These are phyloP conservation scores for Acipenser transmontanus DNA, from an alignment of 2,797 vertebrate species.

Conservation along the genomic window DNA sequence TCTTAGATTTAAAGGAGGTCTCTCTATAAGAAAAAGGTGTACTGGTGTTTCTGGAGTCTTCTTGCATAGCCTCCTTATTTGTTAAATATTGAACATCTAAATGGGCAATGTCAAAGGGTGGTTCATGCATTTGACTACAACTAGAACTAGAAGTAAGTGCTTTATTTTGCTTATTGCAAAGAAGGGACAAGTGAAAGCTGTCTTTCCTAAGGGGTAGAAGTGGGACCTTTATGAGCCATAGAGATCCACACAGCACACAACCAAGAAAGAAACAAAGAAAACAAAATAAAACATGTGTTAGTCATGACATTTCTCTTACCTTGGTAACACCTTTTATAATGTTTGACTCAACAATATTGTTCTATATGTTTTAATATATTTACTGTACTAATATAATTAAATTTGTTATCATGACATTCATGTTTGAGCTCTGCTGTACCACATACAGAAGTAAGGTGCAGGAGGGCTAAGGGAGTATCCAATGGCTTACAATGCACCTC, in stretches of 20 bases:
- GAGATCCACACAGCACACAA: conserved; percentile 57
- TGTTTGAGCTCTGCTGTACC: too few relatives aligned
- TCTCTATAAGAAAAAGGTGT: conserved; percentile 68
- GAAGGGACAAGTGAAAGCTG: conserved; percentile 61
- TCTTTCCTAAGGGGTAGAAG: conserved; percentile 76
- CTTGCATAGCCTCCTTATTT: conserved; percentile 44
- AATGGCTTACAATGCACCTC: too few relatives aligned
- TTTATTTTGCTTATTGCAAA: conserved; percentile 43
- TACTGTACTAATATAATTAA: too few relatives aligned
- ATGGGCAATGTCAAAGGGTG: conserved; percentile 29
- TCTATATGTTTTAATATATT: too few relatives aligned
- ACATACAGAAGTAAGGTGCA: too few relatives aligned
- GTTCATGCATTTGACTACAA: conserved; percentile 48
- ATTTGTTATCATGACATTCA: too few relatives aligned
- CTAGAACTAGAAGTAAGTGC: conserved; percentile 40
- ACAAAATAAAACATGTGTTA: conserved; percentile 29
- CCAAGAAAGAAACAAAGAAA: conserved; percentile 56
- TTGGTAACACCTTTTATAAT: too few relatives aligned
- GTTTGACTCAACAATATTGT: too few relatives aligned
- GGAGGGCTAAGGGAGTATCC: too few relatives aligned
- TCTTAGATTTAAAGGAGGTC: conserved; percentile 47
- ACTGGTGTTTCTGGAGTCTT: conserved; percentile 59
- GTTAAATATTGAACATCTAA: conserved; percentile 28
- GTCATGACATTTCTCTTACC: too few relatives aligned
- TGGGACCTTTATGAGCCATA: conserved; percentile 68